Conservation (phyloP, 2,888 invertebrate genomes). For the Tipula vernalis region DNA sequence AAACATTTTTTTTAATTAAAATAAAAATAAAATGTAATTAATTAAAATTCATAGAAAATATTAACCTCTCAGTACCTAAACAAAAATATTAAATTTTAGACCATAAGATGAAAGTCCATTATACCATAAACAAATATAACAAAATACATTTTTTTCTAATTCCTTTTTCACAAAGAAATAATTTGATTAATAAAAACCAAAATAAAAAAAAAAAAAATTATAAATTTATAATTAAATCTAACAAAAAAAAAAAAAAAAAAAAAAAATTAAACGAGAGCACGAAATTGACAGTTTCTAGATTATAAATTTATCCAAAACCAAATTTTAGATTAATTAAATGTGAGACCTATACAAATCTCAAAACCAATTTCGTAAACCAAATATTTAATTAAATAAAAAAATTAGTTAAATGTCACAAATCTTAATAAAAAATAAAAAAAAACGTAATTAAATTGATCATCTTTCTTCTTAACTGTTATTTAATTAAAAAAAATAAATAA, state of each 20-base stretch:
- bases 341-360: background rate
- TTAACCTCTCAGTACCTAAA: slow-evolving; percentile 6
- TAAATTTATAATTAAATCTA: background rate
- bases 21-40: background rate
- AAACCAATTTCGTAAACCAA: background rate
- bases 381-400: background rate
- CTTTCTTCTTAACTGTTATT: background rate
- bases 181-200: background rate
- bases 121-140: background rate
- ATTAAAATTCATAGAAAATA: background rate
- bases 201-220: background rate
- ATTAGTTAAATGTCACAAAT: background rate
- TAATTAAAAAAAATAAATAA: background rate
- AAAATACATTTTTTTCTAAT: background rate
- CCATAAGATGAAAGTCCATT: slow-evolving; percentile 1
- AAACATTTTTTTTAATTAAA: background rate
- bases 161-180: background rate
- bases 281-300: slow-evolving; percentile 16
- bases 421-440: background rate
- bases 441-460: background rate
- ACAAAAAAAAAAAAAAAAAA: background rate
- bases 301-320: background rate
- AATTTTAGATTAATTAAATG: background rate
- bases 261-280: slow-evolving; percentile 13
- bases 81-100: background rate